A percentile compares a stretch with the other conserved stretches of the same genome.
phyloP scores from a whole-genome alignment of 2,888 invertebrate species.

The Cheilosia urbana region DNA sequence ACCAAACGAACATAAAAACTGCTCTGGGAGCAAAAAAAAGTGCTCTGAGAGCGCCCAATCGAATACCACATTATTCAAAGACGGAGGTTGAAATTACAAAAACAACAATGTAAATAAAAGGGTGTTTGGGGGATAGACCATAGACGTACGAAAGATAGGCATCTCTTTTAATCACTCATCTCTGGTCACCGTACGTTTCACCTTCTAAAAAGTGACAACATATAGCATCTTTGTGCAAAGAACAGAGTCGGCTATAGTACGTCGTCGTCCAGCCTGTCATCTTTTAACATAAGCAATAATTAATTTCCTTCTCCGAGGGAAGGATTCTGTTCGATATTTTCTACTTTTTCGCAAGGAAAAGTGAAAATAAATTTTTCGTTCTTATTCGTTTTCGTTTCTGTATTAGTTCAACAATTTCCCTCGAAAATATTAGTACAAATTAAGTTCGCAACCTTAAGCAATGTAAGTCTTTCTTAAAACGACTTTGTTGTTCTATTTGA shows the following conservation, averaged over 20 bases:
- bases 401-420: not conserved
- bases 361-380: not conserved
- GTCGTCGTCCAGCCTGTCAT: not conserved
- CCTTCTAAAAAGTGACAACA: not conserved
- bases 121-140: too few species aligned
- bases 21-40: too few species aligned
- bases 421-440: not conserved
- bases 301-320: constrained; percentile 1
- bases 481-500: not conserved
- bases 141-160: too few species aligned
- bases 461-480: not conserved
- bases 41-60: too few species aligned
- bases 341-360: not conserved
- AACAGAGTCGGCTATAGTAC: not conserved
- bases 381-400: not conserved
- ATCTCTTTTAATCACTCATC: too few species aligned
- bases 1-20: too few species aligned
- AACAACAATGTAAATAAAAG: too few species aligned
- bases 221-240: not conserved
- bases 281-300: not conserved
- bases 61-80: too few species aligned
- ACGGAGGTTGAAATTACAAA: too few species aligned
- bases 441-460: not conserved
- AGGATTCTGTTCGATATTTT: constrained; percentile 7
- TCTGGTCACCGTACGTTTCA: not conserved